Percentiles rank a stretch among this genome's conserved stretches.
Conservation (phyloP, 1,140 invertebrate species). For the Euura lappo region DNA sequence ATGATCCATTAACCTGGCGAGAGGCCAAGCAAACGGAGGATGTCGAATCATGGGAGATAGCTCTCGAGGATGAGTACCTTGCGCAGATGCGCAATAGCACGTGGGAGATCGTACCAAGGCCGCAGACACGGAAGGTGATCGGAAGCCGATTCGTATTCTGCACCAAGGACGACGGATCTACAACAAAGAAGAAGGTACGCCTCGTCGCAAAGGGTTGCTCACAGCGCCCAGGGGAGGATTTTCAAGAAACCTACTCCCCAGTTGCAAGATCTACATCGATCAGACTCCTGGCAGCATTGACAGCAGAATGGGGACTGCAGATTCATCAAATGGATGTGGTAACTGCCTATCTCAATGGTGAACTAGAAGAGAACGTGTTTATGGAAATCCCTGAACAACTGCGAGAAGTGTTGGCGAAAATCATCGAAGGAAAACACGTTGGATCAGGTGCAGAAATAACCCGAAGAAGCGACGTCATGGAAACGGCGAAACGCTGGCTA, state of each 20-base stretch:
- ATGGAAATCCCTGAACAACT: conserved; percentile 27
- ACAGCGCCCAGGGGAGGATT: conserved; percentile 15
- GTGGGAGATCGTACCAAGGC: conserved; percentile 41
- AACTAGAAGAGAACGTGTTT: conserved; percentile 27
- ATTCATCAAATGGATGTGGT: conserved; percentile 39
- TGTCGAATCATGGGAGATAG: conserved; percentile 33
- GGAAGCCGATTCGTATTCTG: conserved; percentile 19
- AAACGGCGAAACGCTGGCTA: neutral
- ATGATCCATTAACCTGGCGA: conserved; percentile 42
- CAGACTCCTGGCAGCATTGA: conserved; percentile 5
- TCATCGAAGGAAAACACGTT: neutral
- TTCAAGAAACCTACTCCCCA: no score
- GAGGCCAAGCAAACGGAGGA: conserved; percentile 41
- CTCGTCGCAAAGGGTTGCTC: conserved; percentile 38
- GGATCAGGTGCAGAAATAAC: neutral
- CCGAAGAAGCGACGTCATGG: conserved; percentile 10
- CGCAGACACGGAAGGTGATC: conserved; percentile 38
- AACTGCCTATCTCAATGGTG: conserved; percentile 27
- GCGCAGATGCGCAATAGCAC: conserved; percentile 43
- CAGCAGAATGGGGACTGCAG: conserved; percentile 20
- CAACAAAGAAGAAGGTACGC: conserved; percentile 35
- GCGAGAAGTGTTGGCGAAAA: conserved; percentile 6
- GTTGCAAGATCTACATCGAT: no score
- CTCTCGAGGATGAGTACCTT: conserved; percentile 42
- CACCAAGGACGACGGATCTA: neutral